Base-by-base conservation (phyloP, 2,797 vertebrate genomes). In the Xiphorhynchus erythropygius region DNA sequence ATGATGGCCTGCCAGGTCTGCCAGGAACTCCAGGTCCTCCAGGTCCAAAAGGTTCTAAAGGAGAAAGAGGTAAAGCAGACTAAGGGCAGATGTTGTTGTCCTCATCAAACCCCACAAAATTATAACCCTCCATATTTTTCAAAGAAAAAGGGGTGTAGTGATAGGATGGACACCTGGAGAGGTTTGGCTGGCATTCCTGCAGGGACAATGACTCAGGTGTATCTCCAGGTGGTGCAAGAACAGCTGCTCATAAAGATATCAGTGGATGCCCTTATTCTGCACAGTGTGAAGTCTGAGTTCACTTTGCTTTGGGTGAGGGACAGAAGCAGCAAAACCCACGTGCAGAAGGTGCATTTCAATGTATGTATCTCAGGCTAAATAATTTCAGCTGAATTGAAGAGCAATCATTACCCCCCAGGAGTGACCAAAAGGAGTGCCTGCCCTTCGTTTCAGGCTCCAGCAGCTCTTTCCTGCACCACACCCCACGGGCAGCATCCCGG, bases 1-100 rank as follows among this genome's bases (percentile, higher is more conserved):
- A 98, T 28, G 84, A 94, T 49, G 99, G 99, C 84, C 92, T 95
- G 63, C 97, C 97, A 89, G 99, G 99, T 69, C 93, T 96, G 93
- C 97, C 97, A 5, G 99, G 99, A 97, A 52, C 87, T 22, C 73
- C 83, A 42, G 98, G 98, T 33, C 95, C 92, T 24, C 97, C 92
- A 82, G 98, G 98, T 32, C 73, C 91, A 35, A 98, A 97, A 97
- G 98, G 98, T 57, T 97, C 97, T 68, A 98, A 98, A 98, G 98
- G 98, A 96, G 98, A 98, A 63, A 98, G 97, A 89, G 98, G 98
- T 98, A 96, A 89, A 93, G 16, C 39, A 76, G 28, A 35, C 4
- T 35, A 18, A 69, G 77, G 75, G 22, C 19, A 63, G 74, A 28
- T 60, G 21, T 23, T 69, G 6, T 30, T 81, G 37, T 69, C 18